Percentiles rank a stretch among this genome's conserved stretches.
phyloP scores from a whole-genome alignment of 2,113 vertebrate species.

The Zapornia atra region DNA sequence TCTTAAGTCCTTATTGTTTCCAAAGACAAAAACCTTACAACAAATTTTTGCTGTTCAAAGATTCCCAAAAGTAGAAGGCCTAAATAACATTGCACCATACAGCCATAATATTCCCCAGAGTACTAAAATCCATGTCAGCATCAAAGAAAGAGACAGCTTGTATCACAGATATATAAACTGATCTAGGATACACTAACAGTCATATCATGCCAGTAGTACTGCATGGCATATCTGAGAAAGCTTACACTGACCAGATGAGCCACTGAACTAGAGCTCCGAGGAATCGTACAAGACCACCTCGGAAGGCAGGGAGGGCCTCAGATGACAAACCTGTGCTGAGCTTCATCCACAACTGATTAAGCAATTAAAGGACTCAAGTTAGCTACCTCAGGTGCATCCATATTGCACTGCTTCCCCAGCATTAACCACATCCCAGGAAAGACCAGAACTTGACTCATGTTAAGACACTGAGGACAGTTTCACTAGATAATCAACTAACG shows the following conservation, averaged over 20 bases:
- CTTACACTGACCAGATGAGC: not conserved
- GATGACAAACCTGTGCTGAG: not conserved
- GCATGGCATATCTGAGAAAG: not conserved
- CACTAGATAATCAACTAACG: not conserved
- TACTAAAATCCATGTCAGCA: not conserved
- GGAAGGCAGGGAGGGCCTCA: not conserved
- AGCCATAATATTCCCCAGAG: not conserved
- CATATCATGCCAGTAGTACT: not conserved
- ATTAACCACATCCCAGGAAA: not conserved
- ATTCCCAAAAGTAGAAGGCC: not conserved
- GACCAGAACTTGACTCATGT: not conserved
- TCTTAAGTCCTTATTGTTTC: not conserved
- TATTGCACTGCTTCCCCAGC: not conserved
- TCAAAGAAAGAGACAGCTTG: not conserved
- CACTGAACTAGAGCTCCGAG: not conserved
- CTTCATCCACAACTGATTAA: not conserved
- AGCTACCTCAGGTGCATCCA: no score
- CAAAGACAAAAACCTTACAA: not conserved
- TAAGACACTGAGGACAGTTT: not conserved
- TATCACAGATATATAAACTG: not conserved
- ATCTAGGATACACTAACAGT: not conserved
- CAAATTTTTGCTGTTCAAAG: not conserved
- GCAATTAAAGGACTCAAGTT: not conserved
- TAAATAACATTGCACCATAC: not conserved
- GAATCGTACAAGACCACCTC: not conserved